Evolutionary conservation across 1,140 invertebrate species (phyloP).

Genomic region (Pygmarrhopalites habei): DNA sequence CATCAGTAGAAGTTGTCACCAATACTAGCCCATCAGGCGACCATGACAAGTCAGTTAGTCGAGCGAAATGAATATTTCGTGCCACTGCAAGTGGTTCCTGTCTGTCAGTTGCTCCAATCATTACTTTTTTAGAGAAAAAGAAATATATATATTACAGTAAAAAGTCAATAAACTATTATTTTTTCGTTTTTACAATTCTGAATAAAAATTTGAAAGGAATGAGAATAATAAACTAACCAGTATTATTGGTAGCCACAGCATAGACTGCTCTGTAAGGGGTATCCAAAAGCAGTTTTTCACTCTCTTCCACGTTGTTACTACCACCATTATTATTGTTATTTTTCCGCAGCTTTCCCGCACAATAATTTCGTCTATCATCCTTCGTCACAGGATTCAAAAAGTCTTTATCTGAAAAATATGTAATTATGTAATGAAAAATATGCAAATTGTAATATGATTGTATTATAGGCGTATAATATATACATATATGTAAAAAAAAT

Average conservation of each 20-base stretch:
- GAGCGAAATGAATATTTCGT: conserved; percentile 87
- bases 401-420: conserved; percentile 18
- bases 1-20: conserved; percentile 86
- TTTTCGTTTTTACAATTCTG: neutral
- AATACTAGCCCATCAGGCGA: conserved; percentile 73
- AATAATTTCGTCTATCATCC: conserved; percentile 24
- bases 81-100: conserved; percentile 71
- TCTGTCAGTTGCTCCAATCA: conserved; percentile 74
- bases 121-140: conserved; percentile 18
- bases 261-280: conserved; percentile 79
- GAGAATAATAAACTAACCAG: conserved; percentile 56
- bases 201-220: no score
- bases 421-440: no score
- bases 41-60: conserved; percentile 87
- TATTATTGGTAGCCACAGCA: conserved; percentile 79
- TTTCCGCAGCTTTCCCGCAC: conserved; percentile 22
- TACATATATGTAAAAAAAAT: no score
- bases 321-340: neutral
- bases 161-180: neutral
- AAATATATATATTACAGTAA: conserved; percentile 1
- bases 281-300: conserved; percentile 31
- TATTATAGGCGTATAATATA: no score
- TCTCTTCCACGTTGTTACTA: neutral
- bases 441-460: neutral
- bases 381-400: conserved; percentile 26